Conservation (phyloP, 2,888 invertebrate genomes). For the Dendrolimus houi region DNA sequence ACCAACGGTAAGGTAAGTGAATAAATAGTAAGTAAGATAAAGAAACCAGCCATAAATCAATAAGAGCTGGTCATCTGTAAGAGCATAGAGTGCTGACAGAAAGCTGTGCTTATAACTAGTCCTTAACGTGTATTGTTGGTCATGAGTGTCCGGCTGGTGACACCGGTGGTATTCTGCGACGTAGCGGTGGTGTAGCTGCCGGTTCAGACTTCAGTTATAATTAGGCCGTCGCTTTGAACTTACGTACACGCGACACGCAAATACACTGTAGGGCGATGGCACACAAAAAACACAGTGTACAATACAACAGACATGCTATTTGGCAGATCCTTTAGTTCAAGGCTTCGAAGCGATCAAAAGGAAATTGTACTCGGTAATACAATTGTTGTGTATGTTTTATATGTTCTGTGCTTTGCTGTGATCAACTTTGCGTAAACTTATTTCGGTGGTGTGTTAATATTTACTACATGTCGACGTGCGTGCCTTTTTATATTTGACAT, state of each 20-base stretch:
- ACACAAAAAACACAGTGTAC: constrained; percentile 13
- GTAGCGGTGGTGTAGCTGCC: constrained; percentile 28
- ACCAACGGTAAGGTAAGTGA: too few relatives aligned
- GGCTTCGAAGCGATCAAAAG: constrained; percentile 80
- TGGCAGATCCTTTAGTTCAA: constrained; percentile 66
- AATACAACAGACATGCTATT: constrained; percentile 42
- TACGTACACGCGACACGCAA: constrained; percentile 26
- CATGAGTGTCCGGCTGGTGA: constrained; percentile 9
- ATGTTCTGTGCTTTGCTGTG: background rate
- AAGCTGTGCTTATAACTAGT: too few relatives aligned
- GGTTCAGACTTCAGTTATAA: constrained; percentile 45
- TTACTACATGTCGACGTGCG: background rate
- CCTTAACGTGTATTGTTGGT: constrained; percentile 27
- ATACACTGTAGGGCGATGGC: constrained; percentile 29
- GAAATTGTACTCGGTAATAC: constrained; percentile 83
- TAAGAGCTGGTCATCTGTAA: too few relatives aligned
- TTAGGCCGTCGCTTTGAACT: constrained; percentile 43
- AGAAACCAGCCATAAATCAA: too few relatives aligned
- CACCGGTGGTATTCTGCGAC: constrained; percentile 20
- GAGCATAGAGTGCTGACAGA: too few relatives aligned
- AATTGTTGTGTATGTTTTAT: background rate
- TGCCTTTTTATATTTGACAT: background rate
- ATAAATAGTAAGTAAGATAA: too few relatives aligned
- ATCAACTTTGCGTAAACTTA: background rate
- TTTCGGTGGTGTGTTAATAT: background rate